Percentiles rank a stretch among this genome's conserved stretches.
Evolutionary conservation across 2,888 invertebrate species (phyloP).

Genomic region (Elaeidobius kamerunicus): DNA sequence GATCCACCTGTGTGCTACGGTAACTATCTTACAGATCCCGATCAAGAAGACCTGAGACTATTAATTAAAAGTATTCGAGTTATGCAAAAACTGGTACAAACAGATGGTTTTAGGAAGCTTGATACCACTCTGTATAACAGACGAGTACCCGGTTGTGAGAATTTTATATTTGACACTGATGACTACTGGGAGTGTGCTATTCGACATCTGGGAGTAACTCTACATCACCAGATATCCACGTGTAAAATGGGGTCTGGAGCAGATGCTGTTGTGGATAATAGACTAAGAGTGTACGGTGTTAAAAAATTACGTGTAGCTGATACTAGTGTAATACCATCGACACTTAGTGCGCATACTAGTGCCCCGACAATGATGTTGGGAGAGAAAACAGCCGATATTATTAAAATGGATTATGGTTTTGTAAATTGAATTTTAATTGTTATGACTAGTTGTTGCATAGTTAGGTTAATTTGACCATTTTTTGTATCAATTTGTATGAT

Average conservation of each 20-base stretch:
- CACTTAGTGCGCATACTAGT: conserved; percentile 54
- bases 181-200: conserved; percentile 56
- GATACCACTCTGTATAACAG: conserved; percentile 25
- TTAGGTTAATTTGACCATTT: too few species aligned
- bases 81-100: conserved; percentile 45
- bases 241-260: conserved; percentile 55
- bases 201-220: conserved; percentile 49
- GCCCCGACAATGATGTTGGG: conserved; percentile 56
- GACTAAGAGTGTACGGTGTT: conserved; percentile 54
- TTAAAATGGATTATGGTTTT: conserved; percentile 48
- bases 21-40: conserved; percentile 70
- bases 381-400: conserved; percentile 56
- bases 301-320: conserved; percentile 54
- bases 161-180: conserved; percentile 48
- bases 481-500: too few species aligned
- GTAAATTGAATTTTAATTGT: too few species aligned
- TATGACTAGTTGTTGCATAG: too few species aligned
- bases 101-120: conserved; percentile 6
- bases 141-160: conserved; percentile 44
- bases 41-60: conserved; percentile 50
- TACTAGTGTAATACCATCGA: conserved; percentile 55
- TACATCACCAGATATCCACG: conserved; percentile 56
- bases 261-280: conserved; percentile 58
- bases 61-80: conserved; percentile 50
- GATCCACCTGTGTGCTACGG: conserved; percentile 70